A percentile compares a stretch with the other conserved stretches of the same genome.
Conservation (phyloP, 1,140 invertebrate genomes). For the Philopotamus ludificatus region DNA sequence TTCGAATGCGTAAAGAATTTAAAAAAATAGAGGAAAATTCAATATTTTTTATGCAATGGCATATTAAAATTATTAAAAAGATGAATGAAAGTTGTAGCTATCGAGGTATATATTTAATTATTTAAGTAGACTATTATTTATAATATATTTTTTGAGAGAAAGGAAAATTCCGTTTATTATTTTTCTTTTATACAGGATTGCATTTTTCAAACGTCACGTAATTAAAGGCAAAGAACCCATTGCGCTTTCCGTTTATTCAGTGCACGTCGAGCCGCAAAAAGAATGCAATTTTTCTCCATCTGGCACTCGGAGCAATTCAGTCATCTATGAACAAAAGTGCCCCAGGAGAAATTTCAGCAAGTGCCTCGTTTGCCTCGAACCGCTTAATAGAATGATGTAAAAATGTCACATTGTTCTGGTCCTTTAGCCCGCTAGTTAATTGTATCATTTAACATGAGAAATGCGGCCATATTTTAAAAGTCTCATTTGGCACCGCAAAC, state of each 20-base stretch:
- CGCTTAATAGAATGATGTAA: slow-evolving; percentile 19
- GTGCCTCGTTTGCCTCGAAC: slow-evolving; percentile 14
- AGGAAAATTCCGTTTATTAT: no score
- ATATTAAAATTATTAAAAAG: no score
- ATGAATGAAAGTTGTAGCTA: no score
- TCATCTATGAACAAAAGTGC: slow-evolving; percentile 20
- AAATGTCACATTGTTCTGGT: slow-evolving; percentile 19
- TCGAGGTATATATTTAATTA: no score
- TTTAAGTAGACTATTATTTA: no score
- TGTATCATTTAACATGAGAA: slow-evolving; percentile 25
- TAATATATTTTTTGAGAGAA: no score
- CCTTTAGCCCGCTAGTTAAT: slow-evolving; percentile 18
- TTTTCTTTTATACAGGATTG: no score
- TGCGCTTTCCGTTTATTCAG: neutral
- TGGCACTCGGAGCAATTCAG: slow-evolving; percentile 1
- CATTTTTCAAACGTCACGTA: no score
- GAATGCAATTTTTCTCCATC: neutral
- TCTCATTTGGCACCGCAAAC: neutral
- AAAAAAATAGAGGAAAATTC: no score
- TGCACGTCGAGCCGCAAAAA: neutral
- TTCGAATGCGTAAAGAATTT: no score
- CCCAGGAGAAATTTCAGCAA: slow-evolving; percentile 31
- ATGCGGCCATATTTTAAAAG: slow-evolving; percentile 16
- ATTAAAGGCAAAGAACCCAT: no score
- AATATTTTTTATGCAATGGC: no score